phyloP scores from a whole-genome alignment of 2,797 vertebrate genomes.

The Pempheris klunzingeri region DNA sequence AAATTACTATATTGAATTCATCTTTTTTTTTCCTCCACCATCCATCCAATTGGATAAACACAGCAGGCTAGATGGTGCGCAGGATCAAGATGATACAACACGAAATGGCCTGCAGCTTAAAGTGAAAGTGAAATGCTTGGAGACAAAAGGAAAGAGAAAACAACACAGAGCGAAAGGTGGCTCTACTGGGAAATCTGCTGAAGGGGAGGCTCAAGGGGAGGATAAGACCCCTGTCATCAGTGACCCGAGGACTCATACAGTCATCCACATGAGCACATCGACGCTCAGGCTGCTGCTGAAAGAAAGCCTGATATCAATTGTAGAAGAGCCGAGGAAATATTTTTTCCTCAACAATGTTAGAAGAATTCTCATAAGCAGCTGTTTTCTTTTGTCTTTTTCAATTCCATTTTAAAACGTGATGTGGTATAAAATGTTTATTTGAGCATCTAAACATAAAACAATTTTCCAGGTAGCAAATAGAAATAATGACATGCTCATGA shows the following conservation, averaged over 20 bases:
- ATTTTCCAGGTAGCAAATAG: neutral
- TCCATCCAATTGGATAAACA: slow-evolving; percentile 5
- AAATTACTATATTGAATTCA: slow-evolving; percentile 4
- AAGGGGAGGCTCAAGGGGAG: slow-evolving; percentile 47
- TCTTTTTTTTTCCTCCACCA: slow-evolving; percentile 19
- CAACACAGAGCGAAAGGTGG: slow-evolving; percentile 38
- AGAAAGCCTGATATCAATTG: slow-evolving; percentile 1
- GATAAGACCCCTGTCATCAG: slow-evolving; percentile 52
- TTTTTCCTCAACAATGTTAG: neutral
- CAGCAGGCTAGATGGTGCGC: slow-evolving; percentile 28
- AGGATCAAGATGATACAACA: slow-evolving; percentile 52
- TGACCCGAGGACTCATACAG: slow-evolving; percentile 43
- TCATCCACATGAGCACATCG: slow-evolving; percentile 36
- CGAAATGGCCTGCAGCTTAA: slow-evolving; percentile 52
- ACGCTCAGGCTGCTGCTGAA: slow-evolving; percentile 14
- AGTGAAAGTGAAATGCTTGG: slow-evolving; percentile 46
- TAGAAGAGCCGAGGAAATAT: slow-evolving; percentile 4
- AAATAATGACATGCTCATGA: neutral
- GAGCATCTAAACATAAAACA: neutral
- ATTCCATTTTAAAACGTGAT: neutral
- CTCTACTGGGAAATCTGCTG: slow-evolving; percentile 73
- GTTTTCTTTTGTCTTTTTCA: neutral
- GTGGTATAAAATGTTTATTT: neutral
- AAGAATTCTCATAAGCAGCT: neutral
- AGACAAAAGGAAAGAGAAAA: slow-evolving; percentile 61